Evolutionary conservation across 2,797 vertebrate genomes (phyloP).

Genomic region (Poecilia picta): DNA sequence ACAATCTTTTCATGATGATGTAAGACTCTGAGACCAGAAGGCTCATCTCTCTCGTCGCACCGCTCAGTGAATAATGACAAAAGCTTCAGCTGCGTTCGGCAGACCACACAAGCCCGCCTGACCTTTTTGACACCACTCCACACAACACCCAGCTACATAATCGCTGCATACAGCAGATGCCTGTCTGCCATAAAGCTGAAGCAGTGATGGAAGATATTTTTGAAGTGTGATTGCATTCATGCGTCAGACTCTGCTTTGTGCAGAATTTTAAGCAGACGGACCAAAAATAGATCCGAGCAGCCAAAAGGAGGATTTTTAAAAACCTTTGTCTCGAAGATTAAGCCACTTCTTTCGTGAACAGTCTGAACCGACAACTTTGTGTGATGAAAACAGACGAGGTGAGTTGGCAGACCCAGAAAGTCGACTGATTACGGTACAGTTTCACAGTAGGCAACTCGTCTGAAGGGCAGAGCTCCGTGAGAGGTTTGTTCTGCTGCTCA

Average conservation of each 20-base stretch:
- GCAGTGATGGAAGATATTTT: constrained; percentile 22
- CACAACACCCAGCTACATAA: constrained; percentile 28
- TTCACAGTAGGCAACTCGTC: constrained; percentile 3
- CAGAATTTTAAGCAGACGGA: constrained; percentile 29
- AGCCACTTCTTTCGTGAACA: constrained; percentile 10
- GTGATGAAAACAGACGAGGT: constrained; percentile 11
- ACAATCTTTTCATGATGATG: neutral
- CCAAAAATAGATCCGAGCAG: constrained; percentile 31
- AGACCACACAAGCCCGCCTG: constrained; percentile 18
- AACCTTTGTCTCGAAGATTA: constrained; percentile 15
- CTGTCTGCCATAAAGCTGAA: constrained; percentile 35
- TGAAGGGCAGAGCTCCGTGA: neutral
- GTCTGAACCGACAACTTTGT: constrained; percentile 2
- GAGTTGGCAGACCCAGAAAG: neutral
- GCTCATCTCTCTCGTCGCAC: neutral
- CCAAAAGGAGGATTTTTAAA: constrained; percentile 17
- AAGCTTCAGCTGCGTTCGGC: neutral
- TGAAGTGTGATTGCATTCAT: constrained; percentile 23
- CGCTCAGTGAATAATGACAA: neutral
- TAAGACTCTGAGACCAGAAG: neutral
- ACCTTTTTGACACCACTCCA: constrained; percentile 13
- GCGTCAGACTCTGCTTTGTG: constrained; percentile 29
- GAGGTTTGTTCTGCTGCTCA: constrained; percentile 9
- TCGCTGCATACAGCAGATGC: constrained; percentile 46
- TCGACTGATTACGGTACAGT: neutral